Conservation (phyloP, 2,113 vertebrate genomes). For the Leucosticte australis region DNA sequence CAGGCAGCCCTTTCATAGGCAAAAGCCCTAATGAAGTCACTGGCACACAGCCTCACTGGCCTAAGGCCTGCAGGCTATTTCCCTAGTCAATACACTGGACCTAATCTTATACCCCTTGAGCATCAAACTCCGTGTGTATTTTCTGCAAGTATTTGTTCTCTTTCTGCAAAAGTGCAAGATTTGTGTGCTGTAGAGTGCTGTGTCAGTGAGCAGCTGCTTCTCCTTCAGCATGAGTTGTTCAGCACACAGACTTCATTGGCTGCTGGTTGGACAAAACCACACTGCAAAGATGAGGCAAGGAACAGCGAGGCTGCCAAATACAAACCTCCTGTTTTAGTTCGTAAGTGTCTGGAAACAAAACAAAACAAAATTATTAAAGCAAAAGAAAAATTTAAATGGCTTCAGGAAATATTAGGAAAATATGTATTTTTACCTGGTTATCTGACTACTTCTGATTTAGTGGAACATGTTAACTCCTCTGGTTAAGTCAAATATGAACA, state of each 20-base stretch:
- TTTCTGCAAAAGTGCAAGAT: slow-evolving; percentile 33
- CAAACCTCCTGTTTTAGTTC: neutral
- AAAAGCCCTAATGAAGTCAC: slow-evolving; percentile 62
- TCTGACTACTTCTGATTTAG: neutral
- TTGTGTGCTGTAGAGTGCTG: slow-evolving; percentile 11
- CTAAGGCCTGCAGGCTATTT: slow-evolving; percentile 37
- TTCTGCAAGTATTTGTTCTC: slow-evolving; percentile 44
- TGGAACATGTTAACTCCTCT: neutral
- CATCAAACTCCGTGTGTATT: slow-evolving; percentile 43
- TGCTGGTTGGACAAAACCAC: neutral
- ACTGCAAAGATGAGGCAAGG: neutral
- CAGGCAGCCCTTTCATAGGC: slow-evolving; percentile 58
- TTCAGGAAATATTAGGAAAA: neutral
- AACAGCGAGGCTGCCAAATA: neutral
- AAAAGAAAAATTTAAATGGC: neutral
- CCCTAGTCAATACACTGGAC: slow-evolving; percentile 52
- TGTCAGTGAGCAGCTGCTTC: slow-evolving; percentile 56
- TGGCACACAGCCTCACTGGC: slow-evolving; percentile 46
- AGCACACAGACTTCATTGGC: neutral
- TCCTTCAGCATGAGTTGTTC: slow-evolving; percentile 25
- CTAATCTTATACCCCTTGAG: slow-evolving; percentile 56
- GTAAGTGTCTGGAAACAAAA: neutral
- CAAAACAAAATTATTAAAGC: neutral
- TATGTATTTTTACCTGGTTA: neutral
- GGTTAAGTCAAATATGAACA: neutral